A percentile compares a stretch with the other conserved stretches of the same genome.
These are phyloP conservation scores for Solea senegalensis DNA, from an alignment of 2,113 vertebrate genomes.

Conservation along the genomic window DNA sequence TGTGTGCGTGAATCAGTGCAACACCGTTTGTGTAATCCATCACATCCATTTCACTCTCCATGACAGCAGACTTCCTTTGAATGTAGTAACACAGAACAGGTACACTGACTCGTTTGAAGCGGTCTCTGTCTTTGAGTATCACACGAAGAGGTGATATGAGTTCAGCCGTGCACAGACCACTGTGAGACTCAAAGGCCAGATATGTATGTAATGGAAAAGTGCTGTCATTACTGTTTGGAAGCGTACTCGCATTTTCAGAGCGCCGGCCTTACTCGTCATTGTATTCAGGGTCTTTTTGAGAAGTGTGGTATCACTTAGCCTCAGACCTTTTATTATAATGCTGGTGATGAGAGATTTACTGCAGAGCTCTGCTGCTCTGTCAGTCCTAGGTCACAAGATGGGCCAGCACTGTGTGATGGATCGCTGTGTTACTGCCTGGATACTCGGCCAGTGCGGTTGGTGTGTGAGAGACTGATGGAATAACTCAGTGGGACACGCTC, in stretches of 20 bases:
- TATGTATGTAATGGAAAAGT: slow-evolving; percentile 41
- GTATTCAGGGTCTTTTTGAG: slow-evolving; percentile 4
- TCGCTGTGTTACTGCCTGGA: background rate
- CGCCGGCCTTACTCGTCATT: background rate
- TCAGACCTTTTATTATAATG: slow-evolving; percentile 22
- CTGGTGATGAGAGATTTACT: slow-evolving; percentile 55
- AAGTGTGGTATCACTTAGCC: slow-evolving; percentile 44
- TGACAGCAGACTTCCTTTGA: background rate
- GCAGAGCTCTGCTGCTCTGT: slow-evolving; percentile 36
- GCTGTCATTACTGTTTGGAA: slow-evolving; percentile 35
- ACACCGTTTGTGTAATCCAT: background rate
- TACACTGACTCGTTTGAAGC: background rate
- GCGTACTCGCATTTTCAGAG: background rate
- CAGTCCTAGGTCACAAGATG: slow-evolving; percentile 34
- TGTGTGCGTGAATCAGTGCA: background rate
- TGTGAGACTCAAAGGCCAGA: background rate
- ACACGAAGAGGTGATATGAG: background rate
- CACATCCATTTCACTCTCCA: too few species aligned
- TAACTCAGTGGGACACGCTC: background rate
- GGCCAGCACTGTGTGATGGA: slow-evolving; percentile 21
- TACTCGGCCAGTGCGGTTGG: too few species aligned
- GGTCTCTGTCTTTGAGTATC: background rate
- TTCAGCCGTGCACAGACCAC: background rate
- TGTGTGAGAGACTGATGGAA: too few species aligned
- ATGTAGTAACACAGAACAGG: background rate